Conservation (phyloP, 2,888 invertebrate genomes). For the Melieria crassipennis region DNA sequence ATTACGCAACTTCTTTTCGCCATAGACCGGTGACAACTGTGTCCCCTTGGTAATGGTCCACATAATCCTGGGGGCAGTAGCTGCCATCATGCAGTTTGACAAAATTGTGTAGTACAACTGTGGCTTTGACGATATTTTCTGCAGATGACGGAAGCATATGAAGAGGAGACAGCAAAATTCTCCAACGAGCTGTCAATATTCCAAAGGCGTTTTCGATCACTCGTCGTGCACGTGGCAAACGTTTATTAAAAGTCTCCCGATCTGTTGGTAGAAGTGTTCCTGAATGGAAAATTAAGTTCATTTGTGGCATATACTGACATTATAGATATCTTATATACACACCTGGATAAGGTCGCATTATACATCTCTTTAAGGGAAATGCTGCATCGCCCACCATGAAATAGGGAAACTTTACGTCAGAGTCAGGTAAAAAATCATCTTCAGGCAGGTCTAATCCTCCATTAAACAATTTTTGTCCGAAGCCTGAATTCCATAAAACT, state of each 20-base stretch:
- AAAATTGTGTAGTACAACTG: constrained; percentile 40
- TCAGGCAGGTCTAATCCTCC: constrained; percentile 29
- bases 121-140: constrained; percentile 39
- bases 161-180: constrained; percentile 22
- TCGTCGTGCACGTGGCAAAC: constrained; percentile 11
- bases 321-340: not conserved
- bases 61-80: constrained; percentile 37
- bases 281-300: not conserved
- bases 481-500: constrained; percentile 30
- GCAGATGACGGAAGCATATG: constrained; percentile 34
- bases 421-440: constrained; percentile 22
- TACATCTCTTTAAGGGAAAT: constrained; percentile 31
- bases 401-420: constrained; percentile 28
- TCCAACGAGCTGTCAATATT: constrained; percentile 21
- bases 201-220: constrained; percentile 33
- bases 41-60: constrained; percentile 29
- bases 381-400: constrained; percentile 36
- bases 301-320: constrained; percentile 6
- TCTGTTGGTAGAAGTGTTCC: constrained; percentile 13
- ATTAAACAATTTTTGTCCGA: constrained; percentile 28
- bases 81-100: constrained; percentile 29
- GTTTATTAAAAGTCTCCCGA: constrained; percentile 25
- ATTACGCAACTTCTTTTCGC: constrained; percentile 19
- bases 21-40: constrained; percentile 28
- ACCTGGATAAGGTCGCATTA: constrained; percentile 35